phyloP scores from a whole-genome alignment of 2,888 invertebrate genomes.

The Drosophila yooni region DNA sequence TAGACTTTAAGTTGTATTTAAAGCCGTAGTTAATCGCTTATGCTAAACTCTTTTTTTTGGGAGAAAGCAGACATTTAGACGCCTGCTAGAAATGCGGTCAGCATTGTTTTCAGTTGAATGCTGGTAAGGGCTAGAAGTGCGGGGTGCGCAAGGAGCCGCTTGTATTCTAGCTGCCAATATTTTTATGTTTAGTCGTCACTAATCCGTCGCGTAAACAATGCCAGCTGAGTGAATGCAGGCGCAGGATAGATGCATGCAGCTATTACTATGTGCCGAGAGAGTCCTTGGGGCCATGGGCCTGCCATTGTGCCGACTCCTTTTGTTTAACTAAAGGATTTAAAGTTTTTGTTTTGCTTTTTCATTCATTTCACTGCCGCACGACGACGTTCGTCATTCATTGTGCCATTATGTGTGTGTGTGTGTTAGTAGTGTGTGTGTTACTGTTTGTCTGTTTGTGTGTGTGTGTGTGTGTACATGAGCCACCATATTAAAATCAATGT shows the following conservation, averaged over 20 bases:
- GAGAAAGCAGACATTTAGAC: constrained; percentile 32
- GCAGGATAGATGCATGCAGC: constrained; percentile 17
- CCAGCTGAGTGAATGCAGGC: constrained; percentile 46
- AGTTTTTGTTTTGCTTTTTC: constrained; percentile 72
- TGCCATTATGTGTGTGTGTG: constrained; percentile 31
- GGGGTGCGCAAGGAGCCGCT: constrained; percentile 6
- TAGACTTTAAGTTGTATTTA: constrained; percentile 33
- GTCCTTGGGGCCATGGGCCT: constrained; percentile 34
- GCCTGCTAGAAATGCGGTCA: constrained; percentile 58
- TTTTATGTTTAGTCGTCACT: constrained; percentile 71
- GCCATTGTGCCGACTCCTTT: constrained; percentile 64
- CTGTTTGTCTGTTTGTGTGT: constrained; percentile 2
- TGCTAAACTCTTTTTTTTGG: constrained; percentile 20
- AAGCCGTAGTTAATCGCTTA: constrained; percentile 39
- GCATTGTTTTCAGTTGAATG: constrained; percentile 45
- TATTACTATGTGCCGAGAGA: constrained; percentile 9
- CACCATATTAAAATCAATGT: constrained; percentile 72
- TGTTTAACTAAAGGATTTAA: constrained; percentile 75
- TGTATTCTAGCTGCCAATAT: constrained; percentile 62
- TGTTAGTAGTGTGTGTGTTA: constrained; percentile 7
- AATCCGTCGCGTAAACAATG: constrained; percentile 71
- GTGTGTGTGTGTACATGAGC: constrained; percentile 26
- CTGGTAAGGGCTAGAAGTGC: no score
- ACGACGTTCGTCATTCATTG: constrained; percentile 64
- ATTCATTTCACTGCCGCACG: constrained; percentile 55